Evolutionary conservation across 2,113 vertebrate species (phyloP).

Genomic region (Forbesichthys papilliferus): DNA sequence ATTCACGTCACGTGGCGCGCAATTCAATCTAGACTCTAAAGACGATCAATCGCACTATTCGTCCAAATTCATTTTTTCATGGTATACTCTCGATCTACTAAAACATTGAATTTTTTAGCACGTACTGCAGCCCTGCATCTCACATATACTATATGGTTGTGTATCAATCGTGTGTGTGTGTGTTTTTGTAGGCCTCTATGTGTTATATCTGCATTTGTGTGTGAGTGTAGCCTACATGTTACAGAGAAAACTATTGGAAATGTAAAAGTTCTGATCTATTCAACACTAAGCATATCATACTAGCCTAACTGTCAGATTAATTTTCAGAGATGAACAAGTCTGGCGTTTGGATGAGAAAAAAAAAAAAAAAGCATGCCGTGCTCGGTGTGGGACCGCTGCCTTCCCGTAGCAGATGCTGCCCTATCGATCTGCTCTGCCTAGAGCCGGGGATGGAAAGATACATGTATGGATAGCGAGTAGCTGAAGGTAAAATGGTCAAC

Average conservation of each 20-base stretch:
- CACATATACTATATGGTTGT: background rate
- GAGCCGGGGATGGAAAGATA: constrained; percentile 62
- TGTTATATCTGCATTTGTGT: constrained; percentile 6
- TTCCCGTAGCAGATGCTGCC: constrained; percentile 80
- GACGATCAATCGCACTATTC: constrained; percentile 61
- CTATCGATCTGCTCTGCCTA: constrained; percentile 72
- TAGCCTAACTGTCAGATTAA: constrained; percentile 74
- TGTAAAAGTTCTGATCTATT: constrained; percentile 31
- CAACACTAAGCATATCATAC: constrained; percentile 65
- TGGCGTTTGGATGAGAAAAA: constrained; percentile 56
- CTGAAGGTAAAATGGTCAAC: constrained; percentile 77
- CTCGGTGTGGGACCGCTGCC: constrained; percentile 74
- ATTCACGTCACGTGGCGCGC: constrained; percentile 51
- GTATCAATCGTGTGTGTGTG: background rate
- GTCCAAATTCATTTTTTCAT: constrained; percentile 10
- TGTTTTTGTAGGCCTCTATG: background rate
- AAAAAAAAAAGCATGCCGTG: constrained; percentile 59
- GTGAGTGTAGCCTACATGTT: constrained; percentile 18
- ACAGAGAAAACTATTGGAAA: constrained; percentile 25
- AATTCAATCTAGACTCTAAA: constrained; percentile 62
- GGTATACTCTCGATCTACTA: constrained; percentile 51
- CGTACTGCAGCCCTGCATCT: constrained; percentile 12
- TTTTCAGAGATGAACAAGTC: constrained; percentile 78
- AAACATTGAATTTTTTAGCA: constrained; percentile 13
- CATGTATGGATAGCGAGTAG: constrained; percentile 56